These are phyloP conservation scores for Thryonomys swinderianus DNA, from an alignment of 2,113 vertebrate genomes.

Conservation along the genomic window DNA sequence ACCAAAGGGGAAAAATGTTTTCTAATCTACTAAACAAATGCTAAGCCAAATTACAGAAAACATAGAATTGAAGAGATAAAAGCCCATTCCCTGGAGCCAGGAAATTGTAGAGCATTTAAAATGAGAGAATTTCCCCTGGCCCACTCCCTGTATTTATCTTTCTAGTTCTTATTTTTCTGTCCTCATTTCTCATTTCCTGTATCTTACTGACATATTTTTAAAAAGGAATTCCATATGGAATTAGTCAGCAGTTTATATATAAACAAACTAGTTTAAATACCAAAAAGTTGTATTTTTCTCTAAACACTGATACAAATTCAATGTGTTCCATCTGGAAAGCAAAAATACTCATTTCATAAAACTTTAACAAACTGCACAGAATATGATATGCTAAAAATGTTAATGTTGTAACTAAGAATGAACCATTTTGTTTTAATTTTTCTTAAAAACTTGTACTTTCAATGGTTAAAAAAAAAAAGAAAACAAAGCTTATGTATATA, in stretches of 20 bases:
- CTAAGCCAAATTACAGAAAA: slow-evolving; percentile 76
- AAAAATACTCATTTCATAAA: slow-evolving; percentile 14
- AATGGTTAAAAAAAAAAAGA: too few relatives aligned
- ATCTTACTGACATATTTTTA: slow-evolving; percentile 63
- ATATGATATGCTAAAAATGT: not conserved
- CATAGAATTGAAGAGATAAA: slow-evolving; percentile 70
- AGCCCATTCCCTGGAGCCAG: slow-evolving; percentile 68
- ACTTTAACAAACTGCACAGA: slow-evolving; percentile 10
- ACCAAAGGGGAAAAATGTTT: slow-evolving; percentile 66
- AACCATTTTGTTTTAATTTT: slow-evolving; percentile 51
- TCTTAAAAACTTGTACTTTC: not conserved
- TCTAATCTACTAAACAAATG: slow-evolving; percentile 74
- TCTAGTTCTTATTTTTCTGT: slow-evolving; percentile 61
- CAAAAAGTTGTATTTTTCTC: slow-evolving; percentile 31
- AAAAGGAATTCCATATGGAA: slow-evolving; percentile 43
- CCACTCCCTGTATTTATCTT: slow-evolving; percentile 59
- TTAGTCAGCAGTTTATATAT: slow-evolving; percentile 47
- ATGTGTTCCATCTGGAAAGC: not conserved
- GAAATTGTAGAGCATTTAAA: slow-evolving; percentile 73
- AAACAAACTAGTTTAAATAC: slow-evolving; percentile 49
- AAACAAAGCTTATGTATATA: too few relatives aligned
- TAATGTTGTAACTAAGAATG: not conserved
- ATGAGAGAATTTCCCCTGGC: slow-evolving; percentile 63
- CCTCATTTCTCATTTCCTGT: slow-evolving; percentile 72
- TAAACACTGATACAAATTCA: slow-evolving; percentile 33